Base-by-base conservation (phyloP, 1,140 invertebrate genomes). In the Philopotamus ludificatus region DNA sequence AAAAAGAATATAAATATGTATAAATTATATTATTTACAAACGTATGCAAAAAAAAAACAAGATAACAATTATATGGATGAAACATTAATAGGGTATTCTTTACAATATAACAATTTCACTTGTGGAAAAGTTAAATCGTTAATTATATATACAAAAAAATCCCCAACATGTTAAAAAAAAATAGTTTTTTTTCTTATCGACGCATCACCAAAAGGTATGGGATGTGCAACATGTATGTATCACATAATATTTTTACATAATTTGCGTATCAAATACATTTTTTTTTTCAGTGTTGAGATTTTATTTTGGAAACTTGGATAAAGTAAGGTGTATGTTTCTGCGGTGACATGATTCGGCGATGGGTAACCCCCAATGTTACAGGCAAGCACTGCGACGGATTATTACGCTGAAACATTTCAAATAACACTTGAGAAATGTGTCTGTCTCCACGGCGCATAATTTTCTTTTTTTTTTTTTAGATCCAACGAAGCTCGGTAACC, bases 21-120 rank as follows among this genome's bases (percentile, higher is more conserved):
- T 34, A 60, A n/a, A 61, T 59, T 62, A 65, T 63, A 68, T 68
- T 68, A 69, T 69, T 65, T 69, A 69, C 67, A 69, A 69, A 69
- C 57, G 62, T 53, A 45, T 53, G 66, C 49, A 47, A 58, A 54
- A n/a, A n/a, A n/a, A 68, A 54, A 12, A 34, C 28, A 34, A 34
- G 28, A 34, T 34, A n/a, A 22, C 4, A 53, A 47, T 68, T 42
- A 45, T 62, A 62, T 58, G 21, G 50, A 50, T 57, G 34, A 50
- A n/a, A 34, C 28, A 34, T 34, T 34, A 34, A 34, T 34, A 34
- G 4, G n/a, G 61, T 55, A 63, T 63, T 34, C 34, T 58, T 41
- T 39, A 58, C 34, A 22, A 41, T 63, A 50, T 65, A 68, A 34
- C 62, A 61, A 59, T 25, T 59, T 59, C 2, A 28, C 15, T 42